Evolutionary conservation across 2,888 invertebrate species (phyloP).

Genomic region (Cataglyphis albicans): DNA sequence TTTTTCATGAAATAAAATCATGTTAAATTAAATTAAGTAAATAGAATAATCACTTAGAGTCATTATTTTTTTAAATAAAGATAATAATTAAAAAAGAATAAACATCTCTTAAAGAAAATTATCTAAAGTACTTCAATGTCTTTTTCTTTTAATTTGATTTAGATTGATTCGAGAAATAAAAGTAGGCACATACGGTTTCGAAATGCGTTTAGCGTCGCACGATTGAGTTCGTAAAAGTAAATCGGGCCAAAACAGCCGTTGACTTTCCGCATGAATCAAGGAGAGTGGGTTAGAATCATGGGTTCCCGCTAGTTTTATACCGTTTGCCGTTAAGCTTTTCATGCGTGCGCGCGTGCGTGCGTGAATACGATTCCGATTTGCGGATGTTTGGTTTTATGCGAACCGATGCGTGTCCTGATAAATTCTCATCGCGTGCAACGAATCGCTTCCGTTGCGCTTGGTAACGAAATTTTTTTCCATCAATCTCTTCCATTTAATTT

Average conservation of each 20-base stretch:
- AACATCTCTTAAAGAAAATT: background rate
- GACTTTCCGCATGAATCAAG: slow-evolving; percentile 55
- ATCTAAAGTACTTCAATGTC: background rate
- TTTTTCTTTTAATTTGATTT: background rate
- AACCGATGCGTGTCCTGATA: slow-evolving; percentile 40
- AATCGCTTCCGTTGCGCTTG: slow-evolving; percentile 12
- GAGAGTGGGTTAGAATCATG: slow-evolving; percentile 50
- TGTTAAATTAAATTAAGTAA: background rate
- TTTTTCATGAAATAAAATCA: background rate
- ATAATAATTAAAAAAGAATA: background rate
- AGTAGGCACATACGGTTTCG: background rate
- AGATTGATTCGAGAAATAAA: background rate
- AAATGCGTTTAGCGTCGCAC: slow-evolving; percentile 10
- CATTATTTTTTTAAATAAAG: background rate
- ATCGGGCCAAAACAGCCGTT: slow-evolving; percentile 50
- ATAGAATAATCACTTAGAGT: background rate
- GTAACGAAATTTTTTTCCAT: slow-evolving; percentile 33
- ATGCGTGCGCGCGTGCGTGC: slow-evolving; percentile 49
- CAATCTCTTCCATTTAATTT: background rate
- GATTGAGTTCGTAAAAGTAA: slow-evolving; percentile 41
- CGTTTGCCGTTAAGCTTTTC: slow-evolving; percentile 57
- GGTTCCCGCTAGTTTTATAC: slow-evolving; percentile 62
- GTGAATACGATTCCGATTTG: slow-evolving; percentile 51
- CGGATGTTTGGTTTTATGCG: slow-evolving; percentile 53
- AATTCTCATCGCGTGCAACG: slow-evolving; percentile 37